phyloP scores from a whole-genome alignment of 2,113 vertebrate genomes.

The Engystomops pustulosus region DNA sequence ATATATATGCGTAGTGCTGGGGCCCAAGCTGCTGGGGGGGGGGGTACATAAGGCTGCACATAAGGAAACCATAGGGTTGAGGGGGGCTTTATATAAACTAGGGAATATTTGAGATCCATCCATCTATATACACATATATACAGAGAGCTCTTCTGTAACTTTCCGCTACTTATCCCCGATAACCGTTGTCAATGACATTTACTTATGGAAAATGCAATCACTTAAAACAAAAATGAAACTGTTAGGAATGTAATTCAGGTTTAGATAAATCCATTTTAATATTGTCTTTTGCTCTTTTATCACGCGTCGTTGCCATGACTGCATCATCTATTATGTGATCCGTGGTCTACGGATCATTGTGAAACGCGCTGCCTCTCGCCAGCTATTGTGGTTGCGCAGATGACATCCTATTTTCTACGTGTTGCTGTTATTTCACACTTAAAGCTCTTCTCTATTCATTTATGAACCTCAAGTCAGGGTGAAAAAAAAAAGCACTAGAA shows the following conservation, averaged over 20 bases:
- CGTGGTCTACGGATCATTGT: not conserved
- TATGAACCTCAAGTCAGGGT: conserved; percentile 12
- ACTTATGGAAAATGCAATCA: too few species aligned
- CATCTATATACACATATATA: too few species aligned
- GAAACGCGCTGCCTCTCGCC: not conserved
- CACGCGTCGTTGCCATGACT: conserved; percentile 12
- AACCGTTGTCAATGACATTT: too few species aligned
- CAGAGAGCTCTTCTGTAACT: too few species aligned
- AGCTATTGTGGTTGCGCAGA: not conserved
- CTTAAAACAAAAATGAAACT: too few species aligned
- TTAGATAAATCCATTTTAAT: not conserved
- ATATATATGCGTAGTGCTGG: too few species aligned
- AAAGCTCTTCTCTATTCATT: conserved; percentile 7
- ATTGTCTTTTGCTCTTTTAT: not conserved
- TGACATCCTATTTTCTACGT: not conserved
- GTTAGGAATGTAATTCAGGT: not conserved
- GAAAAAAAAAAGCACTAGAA: conserved; percentile 6
- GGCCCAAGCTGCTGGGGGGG: too few species aligned
- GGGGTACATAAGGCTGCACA: too few species aligned
- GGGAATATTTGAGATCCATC: too few species aligned
- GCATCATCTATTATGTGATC: conserved; percentile 15
- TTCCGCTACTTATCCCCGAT: too few species aligned
- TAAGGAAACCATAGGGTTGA: too few species aligned
- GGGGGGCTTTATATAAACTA: too few species aligned
- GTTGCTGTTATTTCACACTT: conserved; percentile 42